These are phyloP conservation scores for Zosterops hypoxanthus DNA, from an alignment of 2,113 vertebrate genomes.

Conservation along the genomic window DNA sequence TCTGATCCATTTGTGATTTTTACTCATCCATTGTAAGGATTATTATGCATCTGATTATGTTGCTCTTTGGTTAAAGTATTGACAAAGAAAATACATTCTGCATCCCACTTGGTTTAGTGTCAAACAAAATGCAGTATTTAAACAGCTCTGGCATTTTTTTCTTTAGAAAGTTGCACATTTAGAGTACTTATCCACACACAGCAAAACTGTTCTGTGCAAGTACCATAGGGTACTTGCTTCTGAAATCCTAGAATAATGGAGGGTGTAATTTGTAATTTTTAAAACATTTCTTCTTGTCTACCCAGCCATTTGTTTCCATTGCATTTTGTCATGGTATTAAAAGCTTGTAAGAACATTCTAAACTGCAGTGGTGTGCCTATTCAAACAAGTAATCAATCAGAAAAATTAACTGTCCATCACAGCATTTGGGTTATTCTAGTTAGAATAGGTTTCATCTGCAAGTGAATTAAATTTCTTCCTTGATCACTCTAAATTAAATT, in stretches of 20 bases:
- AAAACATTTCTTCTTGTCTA: not conserved
- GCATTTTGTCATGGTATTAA: not conserved
- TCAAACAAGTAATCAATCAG: not conserved
- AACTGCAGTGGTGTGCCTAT: not conserved
- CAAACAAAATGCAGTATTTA: not conserved
- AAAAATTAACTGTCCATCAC: not conserved
- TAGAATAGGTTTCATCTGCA: not conserved
- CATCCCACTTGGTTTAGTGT: not conserved
- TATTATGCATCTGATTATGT: not conserved
- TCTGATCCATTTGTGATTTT: not conserved
- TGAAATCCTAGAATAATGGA: not conserved
- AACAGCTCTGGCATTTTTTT: not conserved
- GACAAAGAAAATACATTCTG: not conserved
- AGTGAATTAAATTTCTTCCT: not conserved
- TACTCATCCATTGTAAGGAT: not conserved
- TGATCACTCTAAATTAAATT: not conserved
- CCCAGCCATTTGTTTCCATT: not conserved
- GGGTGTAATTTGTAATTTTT: not conserved
- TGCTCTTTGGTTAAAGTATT: not conserved
- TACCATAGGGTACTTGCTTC: not conserved
- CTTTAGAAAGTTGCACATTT: not conserved
- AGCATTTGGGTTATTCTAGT: not conserved
- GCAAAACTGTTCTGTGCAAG: not conserved
- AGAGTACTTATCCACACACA: not conserved
- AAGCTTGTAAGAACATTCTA: not conserved